phyloP scores from a whole-genome alignment of 2,113 vertebrate species.

The Ursus arctos region DNA sequence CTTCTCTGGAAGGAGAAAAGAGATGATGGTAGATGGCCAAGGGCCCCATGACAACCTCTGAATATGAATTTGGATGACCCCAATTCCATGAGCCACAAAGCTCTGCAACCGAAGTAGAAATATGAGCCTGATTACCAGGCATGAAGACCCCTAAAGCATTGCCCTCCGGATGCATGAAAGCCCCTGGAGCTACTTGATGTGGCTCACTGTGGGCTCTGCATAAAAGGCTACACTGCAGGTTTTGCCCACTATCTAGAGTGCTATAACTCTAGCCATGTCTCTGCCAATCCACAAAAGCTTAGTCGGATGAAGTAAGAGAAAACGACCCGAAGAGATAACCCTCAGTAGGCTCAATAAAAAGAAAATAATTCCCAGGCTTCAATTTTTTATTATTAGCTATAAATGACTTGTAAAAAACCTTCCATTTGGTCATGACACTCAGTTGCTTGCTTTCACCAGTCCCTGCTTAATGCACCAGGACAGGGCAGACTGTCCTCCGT shows the following conservation, averaged over 20 bases:
- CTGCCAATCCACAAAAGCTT: not conserved
- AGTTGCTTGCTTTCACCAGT: not conserved
- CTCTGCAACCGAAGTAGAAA: not conserved
- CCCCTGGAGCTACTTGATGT: not conserved
- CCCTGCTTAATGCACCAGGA: not conserved
- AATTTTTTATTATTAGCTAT: constrained; percentile 15
- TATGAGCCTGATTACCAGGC: not conserved
- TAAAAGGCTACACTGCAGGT: not conserved
- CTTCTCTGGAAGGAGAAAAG: not conserved
- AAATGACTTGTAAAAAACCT: constrained; percentile 49
- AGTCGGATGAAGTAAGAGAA: not conserved
- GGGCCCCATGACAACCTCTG: not conserved
- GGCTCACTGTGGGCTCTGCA: not conserved
- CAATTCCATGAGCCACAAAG: not conserved
- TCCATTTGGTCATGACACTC: not conserved
- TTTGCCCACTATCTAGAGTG: not conserved
- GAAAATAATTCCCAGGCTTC: not conserved
- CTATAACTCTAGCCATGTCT: not conserved
- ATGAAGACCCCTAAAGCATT: not conserved
- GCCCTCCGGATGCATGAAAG: not conserved
- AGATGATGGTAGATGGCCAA: not conserved
- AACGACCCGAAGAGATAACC: not conserved
- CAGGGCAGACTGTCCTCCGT: not conserved
- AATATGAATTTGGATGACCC: not conserved
- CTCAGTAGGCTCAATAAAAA: not conserved